These are phyloP conservation scores for Rhagologus leucostigma DNA, from an alignment of 2,113 vertebrate species.

Conservation along the genomic window DNA sequence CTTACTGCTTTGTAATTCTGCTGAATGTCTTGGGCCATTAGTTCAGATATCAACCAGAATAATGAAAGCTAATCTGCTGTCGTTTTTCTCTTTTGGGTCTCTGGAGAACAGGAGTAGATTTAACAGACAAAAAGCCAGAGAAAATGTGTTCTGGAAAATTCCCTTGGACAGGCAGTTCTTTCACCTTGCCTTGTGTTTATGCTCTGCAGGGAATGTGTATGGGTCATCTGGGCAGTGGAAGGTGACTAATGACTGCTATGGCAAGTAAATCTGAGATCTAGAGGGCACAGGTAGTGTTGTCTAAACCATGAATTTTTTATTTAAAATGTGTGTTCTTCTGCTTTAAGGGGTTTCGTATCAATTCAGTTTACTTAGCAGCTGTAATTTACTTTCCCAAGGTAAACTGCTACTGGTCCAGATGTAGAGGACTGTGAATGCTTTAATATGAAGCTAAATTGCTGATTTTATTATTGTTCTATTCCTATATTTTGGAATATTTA, in stretches of 20 bases:
- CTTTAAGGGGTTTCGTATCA: not conserved
- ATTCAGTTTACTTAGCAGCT: not conserved
- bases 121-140: not conserved
- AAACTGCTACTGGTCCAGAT: not conserved
- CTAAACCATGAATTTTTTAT: not conserved
- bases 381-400: not conserved
- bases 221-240: not conserved
- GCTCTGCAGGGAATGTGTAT: not conserved
- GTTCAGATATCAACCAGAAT: constrained; percentile 6
- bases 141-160: not conserved
- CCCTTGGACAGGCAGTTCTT: not conserved
- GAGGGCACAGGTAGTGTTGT: not conserved
- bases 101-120: not conserved
- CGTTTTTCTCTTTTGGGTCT: not conserved
- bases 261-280: not conserved
- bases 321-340: not conserved
- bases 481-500: not conserved
- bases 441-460: not conserved
- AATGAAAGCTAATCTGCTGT: not conserved
- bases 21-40: constrained; percentile 13
- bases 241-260: not conserved
- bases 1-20: not conserved
- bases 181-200: not conserved
- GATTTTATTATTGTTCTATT: not conserved
- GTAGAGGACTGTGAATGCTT: not conserved